Evolutionary conservation across 2,888 invertebrate genomes (phyloP).

Genomic region (Enoplolaimus lenunculus): DNA sequence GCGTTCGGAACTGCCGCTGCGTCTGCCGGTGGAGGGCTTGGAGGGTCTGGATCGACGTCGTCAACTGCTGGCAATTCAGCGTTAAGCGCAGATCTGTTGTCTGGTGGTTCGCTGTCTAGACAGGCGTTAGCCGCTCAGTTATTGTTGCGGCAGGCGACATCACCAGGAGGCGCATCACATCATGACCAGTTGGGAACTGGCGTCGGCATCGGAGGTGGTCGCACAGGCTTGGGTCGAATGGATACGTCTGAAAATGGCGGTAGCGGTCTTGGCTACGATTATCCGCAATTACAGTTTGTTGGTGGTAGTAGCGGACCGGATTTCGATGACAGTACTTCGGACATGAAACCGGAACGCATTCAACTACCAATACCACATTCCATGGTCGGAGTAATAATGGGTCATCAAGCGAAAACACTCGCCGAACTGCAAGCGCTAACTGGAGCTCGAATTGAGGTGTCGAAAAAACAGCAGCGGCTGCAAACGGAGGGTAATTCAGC

Average conservation of each 20-base stretch:
- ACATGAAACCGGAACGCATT: not conserved
- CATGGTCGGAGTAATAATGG: constrained; percentile 92
- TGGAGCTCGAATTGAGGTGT: constrained; percentile 93
- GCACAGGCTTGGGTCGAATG: not conserved
- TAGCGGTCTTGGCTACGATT: not conserved
- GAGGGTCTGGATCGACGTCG: not conserved
- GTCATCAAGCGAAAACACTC: constrained; percentile 85
- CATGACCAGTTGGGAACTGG: not conserved
- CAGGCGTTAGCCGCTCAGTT: no score
- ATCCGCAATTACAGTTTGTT: no score
- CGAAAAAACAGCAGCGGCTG: constrained; percentile 86
- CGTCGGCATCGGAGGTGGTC: no score
- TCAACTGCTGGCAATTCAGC: no score
- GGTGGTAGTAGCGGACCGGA: no score
- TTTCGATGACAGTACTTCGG: no score
- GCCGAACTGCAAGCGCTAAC: constrained; percentile 92
- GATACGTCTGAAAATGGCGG: not conserved
- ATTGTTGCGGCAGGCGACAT: not conserved
- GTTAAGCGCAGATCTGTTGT: no score
- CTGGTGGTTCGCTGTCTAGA: no score
- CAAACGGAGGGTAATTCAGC: constrained; percentile 57
- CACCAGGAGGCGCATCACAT: not conserved
- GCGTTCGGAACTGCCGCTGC: constrained; percentile 27
- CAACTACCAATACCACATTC: constrained; percentile 57
- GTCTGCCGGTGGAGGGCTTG: not conserved